Evolutionary conservation across 2,113 vertebrate genomes (phyloP).

Genomic region (Calidris pygmaea): DNA sequence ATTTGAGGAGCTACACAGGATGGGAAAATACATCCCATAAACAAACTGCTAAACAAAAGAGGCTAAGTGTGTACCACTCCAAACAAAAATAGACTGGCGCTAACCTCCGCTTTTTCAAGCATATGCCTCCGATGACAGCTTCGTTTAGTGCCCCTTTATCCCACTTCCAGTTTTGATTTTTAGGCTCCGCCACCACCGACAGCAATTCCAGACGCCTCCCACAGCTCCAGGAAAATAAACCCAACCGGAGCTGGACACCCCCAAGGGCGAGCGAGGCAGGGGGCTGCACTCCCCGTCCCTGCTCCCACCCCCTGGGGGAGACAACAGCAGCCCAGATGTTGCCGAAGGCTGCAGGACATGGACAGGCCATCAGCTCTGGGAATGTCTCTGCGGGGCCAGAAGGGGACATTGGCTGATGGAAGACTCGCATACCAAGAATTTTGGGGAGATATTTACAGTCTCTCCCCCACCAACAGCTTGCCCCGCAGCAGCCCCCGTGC

Average conservation of each 20-base stretch:
- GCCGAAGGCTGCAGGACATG: neutral
- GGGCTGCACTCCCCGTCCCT: neutral
- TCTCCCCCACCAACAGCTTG: neutral
- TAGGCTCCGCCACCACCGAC: neutral
- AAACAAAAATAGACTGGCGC: conserved; percentile 22
- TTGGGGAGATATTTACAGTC: neutral
- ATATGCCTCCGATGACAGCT: conserved; percentile 17
- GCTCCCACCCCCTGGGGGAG: neutral
- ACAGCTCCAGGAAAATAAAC: neutral
- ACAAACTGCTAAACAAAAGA: conserved; percentile 56
- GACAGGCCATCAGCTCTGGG: fast-evolving
- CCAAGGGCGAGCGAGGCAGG: neutral
- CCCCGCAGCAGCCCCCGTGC: neutral
- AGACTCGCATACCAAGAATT: neutral
- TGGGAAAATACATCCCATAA: conserved; percentile 52
- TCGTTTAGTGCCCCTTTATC: neutral
- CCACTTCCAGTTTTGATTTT: neutral
- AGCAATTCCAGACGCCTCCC: neutral
- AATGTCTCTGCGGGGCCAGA: neutral
- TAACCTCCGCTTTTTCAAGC: neutral
- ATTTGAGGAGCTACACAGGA: conserved; percentile 34
- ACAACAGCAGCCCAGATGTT: neutral
- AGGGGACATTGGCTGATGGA: neutral
- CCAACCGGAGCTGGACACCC: neutral
- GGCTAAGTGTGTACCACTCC: conserved; percentile 28